Conservation (phyloP, 1,140 invertebrate genomes). For the Apis laboriosa region DNA sequence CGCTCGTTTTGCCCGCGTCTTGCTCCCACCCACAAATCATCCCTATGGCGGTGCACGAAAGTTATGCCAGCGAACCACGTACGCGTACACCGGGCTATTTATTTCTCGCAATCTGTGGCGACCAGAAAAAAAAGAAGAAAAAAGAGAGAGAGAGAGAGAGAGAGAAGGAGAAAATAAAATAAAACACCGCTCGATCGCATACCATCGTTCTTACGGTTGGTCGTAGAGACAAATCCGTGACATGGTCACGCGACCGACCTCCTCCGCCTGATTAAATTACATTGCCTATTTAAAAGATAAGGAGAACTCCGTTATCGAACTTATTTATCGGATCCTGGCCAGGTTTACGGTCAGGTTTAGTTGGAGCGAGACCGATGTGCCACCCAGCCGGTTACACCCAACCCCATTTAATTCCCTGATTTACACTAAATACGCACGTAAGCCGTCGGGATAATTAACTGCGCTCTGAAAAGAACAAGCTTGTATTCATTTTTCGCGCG, state of each 20-base stretch:
- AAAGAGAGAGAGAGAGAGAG: not conserved
- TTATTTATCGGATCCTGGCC: constrained; percentile 51
- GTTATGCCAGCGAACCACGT: constrained; percentile 54
- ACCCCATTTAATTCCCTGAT: constrained; percentile 33
- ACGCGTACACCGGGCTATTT: constrained; percentile 52
- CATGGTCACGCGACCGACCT: constrained; percentile 57
- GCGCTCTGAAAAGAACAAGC: constrained; percentile 36
- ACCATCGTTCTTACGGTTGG: constrained; percentile 18
- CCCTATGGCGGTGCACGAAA: constrained; percentile 44
- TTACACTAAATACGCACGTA: constrained; percentile 55
- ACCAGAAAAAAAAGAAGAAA: constrained; percentile 9
- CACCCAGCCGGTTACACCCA: not conserved
- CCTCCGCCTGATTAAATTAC: constrained; percentile 62
- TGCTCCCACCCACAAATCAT: constrained; percentile 56
- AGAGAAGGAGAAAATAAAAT: constrained; percentile 16
- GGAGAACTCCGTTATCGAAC: constrained; percentile 50
- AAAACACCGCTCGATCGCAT: constrained; percentile 18
- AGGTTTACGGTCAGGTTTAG: constrained; percentile 3
- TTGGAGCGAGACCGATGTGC: constrained; percentile 21
- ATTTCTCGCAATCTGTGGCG: constrained; percentile 60
- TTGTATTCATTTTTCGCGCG: constrained; percentile 20
- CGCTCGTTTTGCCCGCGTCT: constrained; percentile 57
- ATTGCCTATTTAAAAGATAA: constrained; percentile 65
- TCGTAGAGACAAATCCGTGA: constrained; percentile 58
- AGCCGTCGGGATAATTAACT: constrained; percentile 27